A percentile compares a stretch with the other conserved stretches of the same genome.
Evolutionary conservation across 2,888 invertebrate genomes (phyloP).

Genomic region (Lithophane ornitopus): DNA sequence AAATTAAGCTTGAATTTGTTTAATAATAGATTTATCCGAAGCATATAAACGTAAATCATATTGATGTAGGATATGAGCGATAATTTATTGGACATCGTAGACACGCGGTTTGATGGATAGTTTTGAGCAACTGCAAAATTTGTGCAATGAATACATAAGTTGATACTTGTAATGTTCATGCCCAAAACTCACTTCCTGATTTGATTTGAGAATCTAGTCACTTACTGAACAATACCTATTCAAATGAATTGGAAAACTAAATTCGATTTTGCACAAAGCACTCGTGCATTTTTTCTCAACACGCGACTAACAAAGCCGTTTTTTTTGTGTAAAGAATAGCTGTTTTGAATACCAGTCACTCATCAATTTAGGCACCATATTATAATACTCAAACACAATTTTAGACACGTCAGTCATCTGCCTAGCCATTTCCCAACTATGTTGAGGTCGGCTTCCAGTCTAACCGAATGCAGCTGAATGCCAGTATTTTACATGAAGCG

Average conservation of each 20-base stretch:
- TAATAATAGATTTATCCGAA: constrained; percentile 60
- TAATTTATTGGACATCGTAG: constrained; percentile 61
- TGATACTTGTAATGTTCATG: constrained; percentile 36
- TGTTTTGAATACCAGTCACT: constrained; percentile 19
- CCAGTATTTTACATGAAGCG: too few species aligned
- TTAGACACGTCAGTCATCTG: too few species aligned
- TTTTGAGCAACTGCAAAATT: constrained; percentile 65
- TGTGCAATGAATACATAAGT: constrained; percentile 61
- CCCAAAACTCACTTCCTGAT: constrained; percentile 24
- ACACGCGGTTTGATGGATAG: constrained; percentile 59
- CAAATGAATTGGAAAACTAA: constrained; percentile 24
- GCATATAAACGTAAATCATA: constrained; percentile 60
- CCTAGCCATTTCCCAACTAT: too few species aligned
- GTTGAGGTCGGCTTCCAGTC: too few species aligned
- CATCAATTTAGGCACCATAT: not conserved
- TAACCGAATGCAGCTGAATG: too few species aligned
- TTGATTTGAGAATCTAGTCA: constrained; percentile 27
- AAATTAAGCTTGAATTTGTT: constrained; percentile 62
- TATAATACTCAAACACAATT: not conserved
- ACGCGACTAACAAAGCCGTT: constrained; percentile 2
- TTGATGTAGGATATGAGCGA: constrained; percentile 60
- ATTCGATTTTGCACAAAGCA: constrained; percentile 5
- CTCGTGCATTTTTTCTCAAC: not conserved
- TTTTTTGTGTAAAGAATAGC: not conserved
- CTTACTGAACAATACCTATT: constrained; percentile 32